Evolutionary conservation across 2,113 vertebrate genomes (phyloP), one percentile per base, ranked within the genome.

Genomic region (Epinephelus lanceolatus): DNA sequence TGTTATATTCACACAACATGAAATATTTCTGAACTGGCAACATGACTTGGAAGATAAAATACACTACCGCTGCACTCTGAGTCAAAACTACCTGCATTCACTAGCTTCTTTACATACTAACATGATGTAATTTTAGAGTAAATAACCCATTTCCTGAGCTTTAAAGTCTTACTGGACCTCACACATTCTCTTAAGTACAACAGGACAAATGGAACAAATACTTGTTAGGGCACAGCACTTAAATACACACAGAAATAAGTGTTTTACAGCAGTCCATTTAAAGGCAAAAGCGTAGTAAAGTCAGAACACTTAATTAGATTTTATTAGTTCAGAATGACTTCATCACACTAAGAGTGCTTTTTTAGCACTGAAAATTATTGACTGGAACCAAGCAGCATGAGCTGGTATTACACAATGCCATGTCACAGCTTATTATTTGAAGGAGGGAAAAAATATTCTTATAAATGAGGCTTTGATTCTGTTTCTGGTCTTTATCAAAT

Each of bases 351-450:
- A 47, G 74, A 55, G 56, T 81, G 77, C 76, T 85, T 53, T 70
- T 86, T 78, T 75, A 71, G 33, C 76, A 83, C 56, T 76, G 45
- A 80, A 83, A 37, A 52, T 78, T 78, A 88, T 30, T 60, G 63
- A 72, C 63, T 73, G 59, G 65, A 85, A 88, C 69, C 75, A 2
- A 10, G 47, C 40, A 18, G 45, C 19, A 6, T 33, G 62, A 53
- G 49, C 53, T 85, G 63, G 47, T 12, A 3, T 52, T 56, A 21
- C 45, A 42, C 68, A 61, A 9, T 51, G 27, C 42, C 37, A 33
- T 7, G 45, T 49, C 10, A 2, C 13, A 57, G 68, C 51, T 25
- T 71, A 42, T 66, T 66, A 25, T 68, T 60, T 75, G 18, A 53
- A 2, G n/a, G 19, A 45, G 8, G 3, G 12, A 18, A 55, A 61